Conservation (phyloP, 2,888 invertebrate genomes). For the Xestia sexstrigata region DNA sequence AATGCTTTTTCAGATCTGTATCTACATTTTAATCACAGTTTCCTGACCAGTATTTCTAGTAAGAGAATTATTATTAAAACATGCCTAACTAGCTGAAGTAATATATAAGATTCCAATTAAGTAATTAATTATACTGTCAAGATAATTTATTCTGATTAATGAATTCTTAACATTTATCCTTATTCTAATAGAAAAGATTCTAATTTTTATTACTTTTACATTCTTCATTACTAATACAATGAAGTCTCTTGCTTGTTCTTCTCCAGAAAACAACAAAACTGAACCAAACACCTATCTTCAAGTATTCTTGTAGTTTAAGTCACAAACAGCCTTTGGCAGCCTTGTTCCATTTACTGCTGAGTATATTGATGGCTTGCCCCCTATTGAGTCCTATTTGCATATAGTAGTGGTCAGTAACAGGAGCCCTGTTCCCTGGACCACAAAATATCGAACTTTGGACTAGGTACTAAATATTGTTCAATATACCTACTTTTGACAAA, state of each 20-base stretch:
- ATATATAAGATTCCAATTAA: constrained; percentile 21
- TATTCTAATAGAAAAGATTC: constrained; percentile 23
- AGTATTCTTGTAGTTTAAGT: no score
- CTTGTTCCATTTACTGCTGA: neutral
- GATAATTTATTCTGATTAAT: neutral
- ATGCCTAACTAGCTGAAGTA: neutral
- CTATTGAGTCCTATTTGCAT: neutral
- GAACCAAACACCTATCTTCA: neutral
- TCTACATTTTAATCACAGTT: constrained; percentile 15
- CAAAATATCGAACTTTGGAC: neutral
- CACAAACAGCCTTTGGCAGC: no score
- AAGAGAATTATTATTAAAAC: constrained; percentile 16
- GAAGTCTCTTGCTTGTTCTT: neutral
- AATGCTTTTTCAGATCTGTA: constrained; percentile 19
- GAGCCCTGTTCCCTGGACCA: neutral
- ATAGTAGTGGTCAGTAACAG: neutral
- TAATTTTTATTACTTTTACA: neutral
- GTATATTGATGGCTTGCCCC: neutral
- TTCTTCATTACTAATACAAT: neutral
- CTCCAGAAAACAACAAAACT: neutral
- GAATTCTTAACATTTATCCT: neutral
- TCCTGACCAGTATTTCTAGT: constrained; percentile 20
- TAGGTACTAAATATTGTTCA: neutral
- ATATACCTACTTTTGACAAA: neutral
- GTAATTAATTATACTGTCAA: neutral